phyloP scores from a whole-genome alignment of 2,113 vertebrate species.

The Leptodactylus fuscus region DNA sequence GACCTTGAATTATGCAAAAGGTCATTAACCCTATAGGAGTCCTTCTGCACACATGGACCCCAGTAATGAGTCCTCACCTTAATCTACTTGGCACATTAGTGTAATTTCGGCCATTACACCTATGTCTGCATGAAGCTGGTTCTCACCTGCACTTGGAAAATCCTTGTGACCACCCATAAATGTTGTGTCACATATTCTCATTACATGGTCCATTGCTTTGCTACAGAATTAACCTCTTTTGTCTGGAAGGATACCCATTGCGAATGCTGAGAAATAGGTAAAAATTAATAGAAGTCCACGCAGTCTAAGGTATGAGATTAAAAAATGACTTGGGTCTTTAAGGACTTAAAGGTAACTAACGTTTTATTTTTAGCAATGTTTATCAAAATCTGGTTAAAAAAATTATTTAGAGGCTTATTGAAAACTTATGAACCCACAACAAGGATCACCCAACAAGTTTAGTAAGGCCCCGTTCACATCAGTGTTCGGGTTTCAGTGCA shows the following conservation, averaged over 20 bases:
- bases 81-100: neutral
- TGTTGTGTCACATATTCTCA: conserved; percentile 1
- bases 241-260: neutral
- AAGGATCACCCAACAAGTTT: too few relatives aligned
- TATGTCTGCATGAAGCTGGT: conserved; percentile 28
- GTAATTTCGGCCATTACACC: conserved; percentile 11
- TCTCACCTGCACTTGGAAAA: neutral
- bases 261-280: neutral
- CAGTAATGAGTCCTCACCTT: neutral
- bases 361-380: too few relatives aligned
- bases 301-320: neutral
- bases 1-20: neutral
- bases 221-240: neutral
- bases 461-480: too few relatives aligned
- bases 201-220: neutral
- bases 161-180: neutral
- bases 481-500: too few relatives aligned
- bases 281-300: neutral
- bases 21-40: neutral
- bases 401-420: too few relatives aligned
- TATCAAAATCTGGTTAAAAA: too few relatives aligned
- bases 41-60: neutral
- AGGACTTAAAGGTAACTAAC: too few relatives aligned
- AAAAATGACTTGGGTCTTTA: neutral
- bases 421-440: too few relatives aligned